phyloP scores from a whole-genome alignment of 2,113 vertebrate species.

The Synodontis membranacea region DNA sequence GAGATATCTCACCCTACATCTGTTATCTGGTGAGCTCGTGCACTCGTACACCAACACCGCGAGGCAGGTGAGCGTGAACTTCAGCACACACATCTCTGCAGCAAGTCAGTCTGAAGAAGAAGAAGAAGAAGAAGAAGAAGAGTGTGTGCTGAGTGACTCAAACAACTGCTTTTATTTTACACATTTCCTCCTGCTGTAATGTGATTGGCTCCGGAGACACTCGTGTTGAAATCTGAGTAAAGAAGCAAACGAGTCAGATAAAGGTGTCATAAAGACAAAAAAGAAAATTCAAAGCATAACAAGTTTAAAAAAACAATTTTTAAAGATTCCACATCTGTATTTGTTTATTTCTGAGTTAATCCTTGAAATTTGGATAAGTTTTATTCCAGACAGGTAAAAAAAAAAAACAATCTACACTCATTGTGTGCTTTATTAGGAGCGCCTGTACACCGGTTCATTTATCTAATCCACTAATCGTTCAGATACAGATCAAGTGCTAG shows the following conservation, averaged over 20 bases:
- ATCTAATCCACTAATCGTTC: background rate
- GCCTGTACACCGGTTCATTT: background rate
- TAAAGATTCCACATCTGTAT: too few relatives aligned
- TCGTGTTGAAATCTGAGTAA: background rate
- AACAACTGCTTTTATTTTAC: background rate
- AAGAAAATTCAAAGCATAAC: too few relatives aligned
- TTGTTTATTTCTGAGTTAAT: background rate
- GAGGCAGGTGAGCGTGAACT: background rate
- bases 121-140: background rate
- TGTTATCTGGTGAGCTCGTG: constrained; percentile 6
- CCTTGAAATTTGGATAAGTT: background rate
- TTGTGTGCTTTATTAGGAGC: background rate
- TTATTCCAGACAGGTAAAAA: background rate
- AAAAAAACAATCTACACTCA: background rate
- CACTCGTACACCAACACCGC: background rate
- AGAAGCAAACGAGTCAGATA: background rate
- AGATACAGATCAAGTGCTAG: background rate
- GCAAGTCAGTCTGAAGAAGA: background rate
- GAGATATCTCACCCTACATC: background rate
- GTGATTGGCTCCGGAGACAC: background rate
- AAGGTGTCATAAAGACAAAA: background rate
- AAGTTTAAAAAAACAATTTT: background rate
- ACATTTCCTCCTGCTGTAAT: background rate
- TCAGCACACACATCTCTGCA: background rate
- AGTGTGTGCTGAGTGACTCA: background rate